phyloP scores from a whole-genome alignment of 2,888 invertebrate species.

The Hipparchia sbordonii region DNA sequence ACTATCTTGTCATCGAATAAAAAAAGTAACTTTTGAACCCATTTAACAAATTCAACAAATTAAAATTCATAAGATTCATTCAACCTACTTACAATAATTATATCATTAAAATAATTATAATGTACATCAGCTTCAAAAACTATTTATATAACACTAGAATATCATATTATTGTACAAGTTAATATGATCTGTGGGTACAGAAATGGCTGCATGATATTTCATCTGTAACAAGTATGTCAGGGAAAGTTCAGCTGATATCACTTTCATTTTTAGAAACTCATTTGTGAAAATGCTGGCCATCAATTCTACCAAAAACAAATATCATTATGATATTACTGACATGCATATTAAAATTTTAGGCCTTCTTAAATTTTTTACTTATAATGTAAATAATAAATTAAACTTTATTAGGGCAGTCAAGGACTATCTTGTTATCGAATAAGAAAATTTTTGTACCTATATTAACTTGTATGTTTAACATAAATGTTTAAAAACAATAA shows the following conservation, averaged over 20 bases:
- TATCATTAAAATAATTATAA: not conserved
- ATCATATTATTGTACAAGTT: not conserved
- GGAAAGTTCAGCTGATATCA: conserved; percentile 34
- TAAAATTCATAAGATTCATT: not conserved
- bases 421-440: no score
- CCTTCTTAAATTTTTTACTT: no score
- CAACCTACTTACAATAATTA: not conserved
- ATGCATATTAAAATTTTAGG: not conserved
- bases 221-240: conserved; percentile 34
- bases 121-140: not conserved
- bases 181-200: not conserved
- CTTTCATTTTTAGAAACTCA: conserved; percentile 39
- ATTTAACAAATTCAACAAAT: not conserved
- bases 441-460: no score
- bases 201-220: conserved; percentile 11
- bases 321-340: not conserved
- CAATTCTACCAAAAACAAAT: conserved; percentile 21
- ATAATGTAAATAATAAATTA: no score
- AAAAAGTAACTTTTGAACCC: not conserved
- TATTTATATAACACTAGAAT: not conserved
- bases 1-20: not conserved
- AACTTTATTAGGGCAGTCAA: no score
- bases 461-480: no score
- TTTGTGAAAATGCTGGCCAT: not conserved
- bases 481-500: no score